A percentile compares a stretch with the other conserved stretches of the same genome.
Evolutionary conservation across 2,797 vertebrate species (phyloP).

Genomic region (Philypnodon macrostomus): DNA sequence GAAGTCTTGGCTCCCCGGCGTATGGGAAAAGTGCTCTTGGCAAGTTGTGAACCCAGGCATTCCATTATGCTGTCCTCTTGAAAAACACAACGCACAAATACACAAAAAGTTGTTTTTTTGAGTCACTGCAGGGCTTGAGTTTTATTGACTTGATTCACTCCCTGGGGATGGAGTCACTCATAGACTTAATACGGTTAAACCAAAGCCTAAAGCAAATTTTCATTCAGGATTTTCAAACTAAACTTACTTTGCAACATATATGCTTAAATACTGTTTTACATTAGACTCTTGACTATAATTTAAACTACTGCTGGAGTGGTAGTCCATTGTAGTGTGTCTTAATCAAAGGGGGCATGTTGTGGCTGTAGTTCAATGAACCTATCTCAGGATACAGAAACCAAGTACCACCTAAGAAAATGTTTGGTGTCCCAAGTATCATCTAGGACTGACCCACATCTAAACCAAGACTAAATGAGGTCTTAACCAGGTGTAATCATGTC

Average conservation of each 20-base stretch:
- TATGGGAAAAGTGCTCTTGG: conserved; percentile 82
- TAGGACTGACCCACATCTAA: too few relatives aligned
- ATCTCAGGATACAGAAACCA: too few relatives aligned
- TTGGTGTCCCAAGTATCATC: too few relatives aligned
- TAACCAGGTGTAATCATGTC: too few relatives aligned
- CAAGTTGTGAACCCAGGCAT: conserved; percentile 61
- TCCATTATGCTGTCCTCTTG: conserved; percentile 67
- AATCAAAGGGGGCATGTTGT: too few relatives aligned
- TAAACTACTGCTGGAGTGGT: background rate
- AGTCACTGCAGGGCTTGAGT: conserved; percentile 32
- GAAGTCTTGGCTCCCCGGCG: conserved; percentile 75
- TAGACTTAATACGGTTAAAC: conserved; percentile 11
- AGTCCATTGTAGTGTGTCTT: too few relatives aligned
- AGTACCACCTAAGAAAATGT: too few relatives aligned
- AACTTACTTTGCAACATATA: too few relatives aligned
- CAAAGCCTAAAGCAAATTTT: background rate
- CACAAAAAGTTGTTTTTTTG: conserved; percentile 48
- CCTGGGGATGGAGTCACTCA: conserved; percentile 10
- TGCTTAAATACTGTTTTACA: background rate
- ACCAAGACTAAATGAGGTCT: too few relatives aligned
- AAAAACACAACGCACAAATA: conserved; percentile 55
- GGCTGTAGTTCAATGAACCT: too few relatives aligned
- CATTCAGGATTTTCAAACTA: background rate
- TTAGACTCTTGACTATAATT: background rate
- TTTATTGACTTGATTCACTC: conserved; percentile 29